A percentile compares a stretch with the other conserved stretches of the same genome.
Evolutionary conservation across 30 jellyfish, hydroid and myxozoan genomes (phyloP).

Genomic region (Nemopilema nomurai): DNA sequence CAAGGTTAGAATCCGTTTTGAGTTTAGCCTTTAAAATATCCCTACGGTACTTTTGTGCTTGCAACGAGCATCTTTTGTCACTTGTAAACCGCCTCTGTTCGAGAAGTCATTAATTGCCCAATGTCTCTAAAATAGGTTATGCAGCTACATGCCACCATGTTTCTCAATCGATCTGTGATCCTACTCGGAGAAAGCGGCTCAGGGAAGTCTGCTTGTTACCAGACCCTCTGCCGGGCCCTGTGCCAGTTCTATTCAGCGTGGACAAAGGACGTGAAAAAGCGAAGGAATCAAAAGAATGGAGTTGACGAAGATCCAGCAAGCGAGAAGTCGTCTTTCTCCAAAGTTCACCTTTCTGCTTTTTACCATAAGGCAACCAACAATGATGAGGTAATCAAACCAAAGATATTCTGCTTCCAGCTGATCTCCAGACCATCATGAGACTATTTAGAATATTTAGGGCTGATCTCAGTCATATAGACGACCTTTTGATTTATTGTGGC

Average conservation of each 20-base stretch:
- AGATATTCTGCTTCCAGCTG: too few relatives aligned
- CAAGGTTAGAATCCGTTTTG: conserved; percentile 42
- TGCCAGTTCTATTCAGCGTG: conserved; percentile 83
- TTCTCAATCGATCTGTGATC: conserved; percentile 49
- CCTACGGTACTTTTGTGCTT: too few relatives aligned
- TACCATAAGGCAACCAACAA: conserved; percentile 59
- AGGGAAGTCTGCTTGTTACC: conserved; percentile 82
- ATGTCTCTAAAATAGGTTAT: conserved; percentile 44
- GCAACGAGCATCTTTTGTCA: too few relatives aligned
- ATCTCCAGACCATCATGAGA: too few relatives aligned
- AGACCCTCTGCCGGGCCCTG: conserved; percentile 74
- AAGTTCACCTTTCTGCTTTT: conserved; percentile 49
- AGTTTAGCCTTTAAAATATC: too few relatives aligned
- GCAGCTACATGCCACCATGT: conserved; percentile 59
- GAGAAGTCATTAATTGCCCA: too few relatives aligned
- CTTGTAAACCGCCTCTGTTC: too few relatives aligned
- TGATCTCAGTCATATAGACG: too few relatives aligned
- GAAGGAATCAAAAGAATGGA: conserved; percentile 10
- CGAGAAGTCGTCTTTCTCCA: conserved; percentile 26
- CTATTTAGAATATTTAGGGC: too few relatives aligned
- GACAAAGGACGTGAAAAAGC: conserved; percentile 58
- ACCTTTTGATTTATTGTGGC: too few relatives aligned
- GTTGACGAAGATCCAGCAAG: not conserved
- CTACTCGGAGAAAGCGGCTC: conserved; percentile 71
- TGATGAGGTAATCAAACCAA: conserved; percentile 61